phyloP scores from a whole-genome alignment of 2,888 invertebrate genomes.

The Eumerus sabulonum region DNA sequence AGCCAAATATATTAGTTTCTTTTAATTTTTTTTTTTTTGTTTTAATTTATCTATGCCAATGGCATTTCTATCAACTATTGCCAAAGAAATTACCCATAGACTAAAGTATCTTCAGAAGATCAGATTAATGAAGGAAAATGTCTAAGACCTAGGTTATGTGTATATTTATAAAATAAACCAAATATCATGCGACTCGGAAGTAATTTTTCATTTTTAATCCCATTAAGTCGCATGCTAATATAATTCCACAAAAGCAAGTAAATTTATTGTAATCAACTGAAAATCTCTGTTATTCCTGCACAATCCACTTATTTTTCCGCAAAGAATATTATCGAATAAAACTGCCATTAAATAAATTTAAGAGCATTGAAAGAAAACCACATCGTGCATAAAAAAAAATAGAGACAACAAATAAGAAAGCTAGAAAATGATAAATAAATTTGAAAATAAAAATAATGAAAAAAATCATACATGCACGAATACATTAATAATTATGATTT shows the following conservation, averaged over 20 bases:
- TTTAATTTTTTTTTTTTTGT: background rate
- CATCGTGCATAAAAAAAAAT: conserved; percentile 55
- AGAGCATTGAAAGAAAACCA: conserved; percentile 60
- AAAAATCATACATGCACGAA: conserved; percentile 7
- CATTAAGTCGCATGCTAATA: too few relatives aligned
- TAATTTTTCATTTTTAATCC: too few relatives aligned
- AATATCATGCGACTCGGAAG: too few relatives aligned
- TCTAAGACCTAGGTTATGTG: too few relatives aligned
- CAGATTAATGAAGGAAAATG: too few relatives aligned
- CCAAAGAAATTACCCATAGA: conserved; percentile 8
- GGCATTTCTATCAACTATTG: conserved; percentile 40
- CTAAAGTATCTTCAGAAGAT: too few relatives aligned
- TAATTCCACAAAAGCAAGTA: too few relatives aligned
- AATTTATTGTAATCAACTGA: too few relatives aligned
- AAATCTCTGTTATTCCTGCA: too few relatives aligned
- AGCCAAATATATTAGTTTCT: conserved; percentile 1
- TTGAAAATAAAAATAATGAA: conserved; percentile 11
- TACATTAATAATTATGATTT: conserved; percentile 35
- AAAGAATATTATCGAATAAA: conserved; percentile 63
- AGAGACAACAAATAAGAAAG: conserved; percentile 34
- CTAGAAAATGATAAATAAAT: conserved; percentile 21
- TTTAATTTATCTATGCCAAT: conserved; percentile 47
- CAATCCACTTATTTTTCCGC: conserved; percentile 13
- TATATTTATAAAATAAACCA: too few relatives aligned
- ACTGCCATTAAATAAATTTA: conserved; percentile 68